phyloP scores from a whole-genome alignment of 1,140 invertebrate genomes.

The Penaeus japonicus region DNA sequence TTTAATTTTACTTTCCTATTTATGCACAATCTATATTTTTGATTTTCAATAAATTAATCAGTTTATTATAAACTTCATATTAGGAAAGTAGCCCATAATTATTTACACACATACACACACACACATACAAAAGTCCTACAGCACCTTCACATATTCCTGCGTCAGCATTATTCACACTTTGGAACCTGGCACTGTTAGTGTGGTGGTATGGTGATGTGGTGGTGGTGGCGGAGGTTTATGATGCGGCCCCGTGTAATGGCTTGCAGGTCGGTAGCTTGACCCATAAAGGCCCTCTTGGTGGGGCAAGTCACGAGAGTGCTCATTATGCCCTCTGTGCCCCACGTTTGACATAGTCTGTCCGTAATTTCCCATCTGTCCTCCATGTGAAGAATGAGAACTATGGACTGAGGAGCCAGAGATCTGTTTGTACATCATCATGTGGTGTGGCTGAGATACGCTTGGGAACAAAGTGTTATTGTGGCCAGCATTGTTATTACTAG shows the following conservation, averaged over 20 bases:
- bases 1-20: background rate
- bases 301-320: constrained; percentile 13
- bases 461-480: background rate
- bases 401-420: constrained; percentile 9
- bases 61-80: background rate
- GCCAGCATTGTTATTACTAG: background rate
- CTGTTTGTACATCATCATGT: constrained; percentile 29
- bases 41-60: constrained; percentile 43
- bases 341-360: background rate
- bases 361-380: background rate
- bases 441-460: constrained; percentile 21
- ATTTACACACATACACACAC: background rate
- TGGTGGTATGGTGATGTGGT: constrained; percentile 22
- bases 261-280: constrained; percentile 29
- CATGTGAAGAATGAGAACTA: constrained; percentile 1
- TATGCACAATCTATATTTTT: constrained; percentile 33
- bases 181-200: constrained; percentile 53
- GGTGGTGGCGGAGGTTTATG: constrained; percentile 38
- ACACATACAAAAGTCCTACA: constrained; percentile 5
- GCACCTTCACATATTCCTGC: background rate
- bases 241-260: constrained; percentile 32
- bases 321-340: constrained; percentile 10
- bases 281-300: constrained; percentile 23
- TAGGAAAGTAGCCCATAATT: background rate
- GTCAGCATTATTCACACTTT: constrained; percentile 41